Evolutionary conservation across 2,113 vertebrate genomes (phyloP).

Genomic region (Garra rufa): DNA sequence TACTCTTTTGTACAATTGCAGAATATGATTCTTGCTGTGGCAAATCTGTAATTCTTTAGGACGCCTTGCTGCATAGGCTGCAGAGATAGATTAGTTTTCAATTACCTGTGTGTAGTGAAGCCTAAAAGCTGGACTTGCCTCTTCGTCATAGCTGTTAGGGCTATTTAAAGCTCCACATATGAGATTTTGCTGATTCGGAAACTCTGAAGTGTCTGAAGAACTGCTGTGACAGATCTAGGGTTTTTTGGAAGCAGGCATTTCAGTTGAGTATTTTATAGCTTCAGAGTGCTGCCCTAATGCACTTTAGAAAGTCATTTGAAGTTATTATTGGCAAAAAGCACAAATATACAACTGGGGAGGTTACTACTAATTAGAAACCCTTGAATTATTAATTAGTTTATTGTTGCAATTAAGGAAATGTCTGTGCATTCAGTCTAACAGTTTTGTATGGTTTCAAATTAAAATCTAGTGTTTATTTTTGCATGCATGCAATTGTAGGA

Average conservation of each 20-base stretch:
- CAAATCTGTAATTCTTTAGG: conserved; percentile 41
- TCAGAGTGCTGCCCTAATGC: not conserved
- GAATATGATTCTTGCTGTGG: conserved; percentile 39
- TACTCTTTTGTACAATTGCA: conserved; percentile 23
- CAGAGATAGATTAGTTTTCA: conserved; percentile 39
- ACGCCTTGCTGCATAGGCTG: not conserved
- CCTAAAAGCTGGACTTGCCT: conserved; percentile 31
- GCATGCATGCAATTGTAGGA: not conserved
- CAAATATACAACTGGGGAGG: not conserved
- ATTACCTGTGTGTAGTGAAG: conserved; percentile 35
- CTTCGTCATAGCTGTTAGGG: conserved; percentile 14
- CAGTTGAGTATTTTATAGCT: not conserved
- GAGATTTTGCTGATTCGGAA: conserved; percentile 30
- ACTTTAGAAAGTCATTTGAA: not conserved
- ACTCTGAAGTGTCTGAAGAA: conserved; percentile 12
- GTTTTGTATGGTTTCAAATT: not conserved
- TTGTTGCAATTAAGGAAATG: not conserved
- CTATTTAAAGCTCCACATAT: conserved; percentile 28
- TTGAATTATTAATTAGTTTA: not conserved
- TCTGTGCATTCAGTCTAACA: not conserved
- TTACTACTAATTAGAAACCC: not conserved
- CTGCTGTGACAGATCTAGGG: not conserved
- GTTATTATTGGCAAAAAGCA: not conserved
- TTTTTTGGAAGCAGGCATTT: conserved; percentile 12
- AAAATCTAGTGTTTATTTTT: not conserved